Percentiles rank a stretch among this genome's conserved stretches.
Evolutionary conservation across 2,113 vertebrate genomes (phyloP).

Genomic region (Microtus ochrogaster): DNA sequence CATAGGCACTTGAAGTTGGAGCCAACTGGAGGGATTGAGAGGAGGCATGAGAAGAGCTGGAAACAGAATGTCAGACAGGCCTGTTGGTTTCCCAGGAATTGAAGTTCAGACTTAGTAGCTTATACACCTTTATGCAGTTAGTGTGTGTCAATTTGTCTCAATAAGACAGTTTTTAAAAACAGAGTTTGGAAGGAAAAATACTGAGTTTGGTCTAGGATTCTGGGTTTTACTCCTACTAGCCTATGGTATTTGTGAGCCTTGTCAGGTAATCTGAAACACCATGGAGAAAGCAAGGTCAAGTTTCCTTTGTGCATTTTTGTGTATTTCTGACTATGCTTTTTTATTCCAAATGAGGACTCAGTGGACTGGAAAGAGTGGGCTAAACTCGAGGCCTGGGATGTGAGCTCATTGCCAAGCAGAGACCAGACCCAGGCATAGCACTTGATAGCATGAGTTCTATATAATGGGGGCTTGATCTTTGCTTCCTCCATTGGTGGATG

Average conservation of each 20-base stretch:
- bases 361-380: background rate
- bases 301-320: background rate
- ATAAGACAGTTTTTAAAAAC: background rate
- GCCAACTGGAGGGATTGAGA: background rate
- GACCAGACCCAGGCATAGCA: background rate
- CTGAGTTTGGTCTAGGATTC: background rate
- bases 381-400: background rate
- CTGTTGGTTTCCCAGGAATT: background rate
- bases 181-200: background rate
- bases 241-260: background rate
- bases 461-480: background rate
- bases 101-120: slow-evolving; percentile 10
- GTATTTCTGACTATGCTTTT: background rate
- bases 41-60: background rate
- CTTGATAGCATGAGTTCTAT: background rate
- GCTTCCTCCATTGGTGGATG: background rate
- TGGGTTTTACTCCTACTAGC: background rate
- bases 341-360: slow-evolving; percentile 13
- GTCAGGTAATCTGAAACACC: background rate
- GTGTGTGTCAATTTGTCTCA: background rate
- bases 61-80: background rate
- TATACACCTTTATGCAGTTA: background rate
- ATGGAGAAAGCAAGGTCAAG: background rate
- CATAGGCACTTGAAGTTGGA: background rate
- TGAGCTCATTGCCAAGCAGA: background rate